Percentiles rank a stretch among this genome's conserved stretches.
These are phyloP conservation scores for Lophura swinhoii DNA, from an alignment of 2,797 vertebrate genomes.

Conservation along the genomic window DNA sequence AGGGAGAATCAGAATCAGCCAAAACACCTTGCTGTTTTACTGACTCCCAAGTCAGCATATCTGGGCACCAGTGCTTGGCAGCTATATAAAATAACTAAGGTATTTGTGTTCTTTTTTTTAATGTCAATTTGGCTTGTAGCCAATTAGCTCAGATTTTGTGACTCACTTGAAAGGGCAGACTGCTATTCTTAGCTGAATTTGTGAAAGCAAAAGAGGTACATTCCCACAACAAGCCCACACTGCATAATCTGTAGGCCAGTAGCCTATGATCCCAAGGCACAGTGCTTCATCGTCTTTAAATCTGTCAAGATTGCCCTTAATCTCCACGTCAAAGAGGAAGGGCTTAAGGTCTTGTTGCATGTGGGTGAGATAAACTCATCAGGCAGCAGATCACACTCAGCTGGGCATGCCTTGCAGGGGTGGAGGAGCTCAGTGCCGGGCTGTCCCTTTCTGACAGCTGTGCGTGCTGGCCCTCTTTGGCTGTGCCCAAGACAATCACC, in stretches of 20 bases:
- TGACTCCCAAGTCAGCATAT: background rate
- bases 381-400: background rate
- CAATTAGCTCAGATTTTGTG: background rate
- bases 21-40: background rate
- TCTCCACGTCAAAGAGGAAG: background rate
- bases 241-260: background rate
- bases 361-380: background rate
- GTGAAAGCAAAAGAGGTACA: background rate
- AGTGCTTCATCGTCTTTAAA: background rate
- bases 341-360: background rate
- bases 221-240: background rate
- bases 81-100: background rate
- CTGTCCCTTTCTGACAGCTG: background rate
- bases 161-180: background rate
- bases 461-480: accelerated
- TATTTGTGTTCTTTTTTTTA: background rate
- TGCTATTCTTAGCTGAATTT: background rate
- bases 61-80: background rate
- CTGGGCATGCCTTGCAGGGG: accelerated
- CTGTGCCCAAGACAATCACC: accelerated
- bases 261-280: background rate
- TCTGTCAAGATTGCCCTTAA: conserved; percentile 28
- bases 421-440: background rate
- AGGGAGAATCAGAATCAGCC: background rate
- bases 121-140: background rate